phyloP scores from a whole-genome alignment of 2,113 vertebrate species.

The Callopanchax toddi region DNA sequence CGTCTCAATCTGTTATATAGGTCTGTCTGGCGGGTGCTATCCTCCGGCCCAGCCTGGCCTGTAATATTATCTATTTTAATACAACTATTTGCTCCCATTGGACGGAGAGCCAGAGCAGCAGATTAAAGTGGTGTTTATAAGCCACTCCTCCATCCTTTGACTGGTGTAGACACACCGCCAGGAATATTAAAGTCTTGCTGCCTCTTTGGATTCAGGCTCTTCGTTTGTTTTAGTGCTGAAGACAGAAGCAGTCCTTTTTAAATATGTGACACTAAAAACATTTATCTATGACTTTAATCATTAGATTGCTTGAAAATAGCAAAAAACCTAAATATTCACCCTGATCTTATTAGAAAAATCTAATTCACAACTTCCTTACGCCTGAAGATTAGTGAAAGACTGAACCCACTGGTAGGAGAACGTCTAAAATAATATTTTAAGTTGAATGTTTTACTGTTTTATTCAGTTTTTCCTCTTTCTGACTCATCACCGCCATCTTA shows the following conservation, averaged over 20 bases:
- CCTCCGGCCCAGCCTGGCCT: slow-evolving; percentile 41
- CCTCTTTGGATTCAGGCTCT: slow-evolving; percentile 16
- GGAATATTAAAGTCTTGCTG: slow-evolving; percentile 12
- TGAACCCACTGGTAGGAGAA: no score
- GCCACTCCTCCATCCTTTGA: slow-evolving; percentile 25
- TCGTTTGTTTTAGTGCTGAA: background rate
- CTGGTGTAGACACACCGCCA: slow-evolving; percentile 7
- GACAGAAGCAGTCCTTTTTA: background rate
- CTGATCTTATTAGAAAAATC: no score
- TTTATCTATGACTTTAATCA: no score
- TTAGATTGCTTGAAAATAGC: no score
- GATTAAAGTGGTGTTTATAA: slow-evolving; percentile 64
- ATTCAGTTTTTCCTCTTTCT: no score
- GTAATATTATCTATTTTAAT: slow-evolving; percentile 69
- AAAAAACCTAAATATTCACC: no score
- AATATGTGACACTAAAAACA: no score
- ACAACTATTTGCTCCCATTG: slow-evolving; percentile 61
- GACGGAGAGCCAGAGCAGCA: slow-evolving; percentile 50
- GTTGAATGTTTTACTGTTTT: no score
- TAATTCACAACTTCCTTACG: no score
- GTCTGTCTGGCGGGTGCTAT: slow-evolving; percentile 69
- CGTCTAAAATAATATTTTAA: no score
- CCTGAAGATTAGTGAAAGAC: no score
- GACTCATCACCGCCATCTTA: no score
- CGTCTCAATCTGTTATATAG: slow-evolving; percentile 78